These are phyloP conservation scores for Cephalopachus bancanus DNA, from an alignment of 2,797 vertebrate species.

Conservation along the genomic window DNA sequence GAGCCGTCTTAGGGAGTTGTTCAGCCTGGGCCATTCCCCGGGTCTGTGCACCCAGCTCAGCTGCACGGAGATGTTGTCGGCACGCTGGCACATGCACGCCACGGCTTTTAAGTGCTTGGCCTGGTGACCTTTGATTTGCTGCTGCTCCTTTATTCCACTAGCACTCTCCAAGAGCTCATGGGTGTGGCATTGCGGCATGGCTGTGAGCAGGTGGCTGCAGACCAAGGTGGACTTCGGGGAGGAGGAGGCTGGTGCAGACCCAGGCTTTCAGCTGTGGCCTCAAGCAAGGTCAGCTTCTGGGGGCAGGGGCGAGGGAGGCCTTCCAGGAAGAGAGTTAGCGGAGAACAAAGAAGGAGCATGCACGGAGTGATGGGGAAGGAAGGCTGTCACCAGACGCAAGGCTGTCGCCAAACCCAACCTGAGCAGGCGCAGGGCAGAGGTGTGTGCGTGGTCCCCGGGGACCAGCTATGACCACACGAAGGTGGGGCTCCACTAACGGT, in stretches of 20 bases:
- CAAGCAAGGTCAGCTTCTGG: background rate
- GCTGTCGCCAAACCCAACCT: too few species aligned
- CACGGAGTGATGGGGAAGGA: background rate
- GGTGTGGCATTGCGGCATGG: background rate
- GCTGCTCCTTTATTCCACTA: background rate
- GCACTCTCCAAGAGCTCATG: background rate
- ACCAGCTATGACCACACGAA: background rate
- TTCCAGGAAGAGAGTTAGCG: background rate
- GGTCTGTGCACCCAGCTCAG: background rate
- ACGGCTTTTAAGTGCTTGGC: background rate
- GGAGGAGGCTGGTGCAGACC: background rate
- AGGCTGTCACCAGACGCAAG: too few species aligned
- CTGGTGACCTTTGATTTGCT: conserved; percentile 66
- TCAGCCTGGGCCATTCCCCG: background rate
- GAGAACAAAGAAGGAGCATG: background rate
- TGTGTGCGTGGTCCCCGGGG: background rate
- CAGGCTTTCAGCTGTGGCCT: background rate
- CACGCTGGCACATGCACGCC: fast-evolving
- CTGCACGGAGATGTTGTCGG: fast-evolving
- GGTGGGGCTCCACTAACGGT: background rate
- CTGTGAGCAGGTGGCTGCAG: background rate
- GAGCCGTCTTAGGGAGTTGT: background rate
- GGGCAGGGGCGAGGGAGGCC: background rate
- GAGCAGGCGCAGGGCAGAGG: background rate
- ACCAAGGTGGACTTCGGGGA: background rate